Evolutionary conservation across 1,140 invertebrate genomes (phyloP).

Genomic region (Panulirus ornatus): DNA sequence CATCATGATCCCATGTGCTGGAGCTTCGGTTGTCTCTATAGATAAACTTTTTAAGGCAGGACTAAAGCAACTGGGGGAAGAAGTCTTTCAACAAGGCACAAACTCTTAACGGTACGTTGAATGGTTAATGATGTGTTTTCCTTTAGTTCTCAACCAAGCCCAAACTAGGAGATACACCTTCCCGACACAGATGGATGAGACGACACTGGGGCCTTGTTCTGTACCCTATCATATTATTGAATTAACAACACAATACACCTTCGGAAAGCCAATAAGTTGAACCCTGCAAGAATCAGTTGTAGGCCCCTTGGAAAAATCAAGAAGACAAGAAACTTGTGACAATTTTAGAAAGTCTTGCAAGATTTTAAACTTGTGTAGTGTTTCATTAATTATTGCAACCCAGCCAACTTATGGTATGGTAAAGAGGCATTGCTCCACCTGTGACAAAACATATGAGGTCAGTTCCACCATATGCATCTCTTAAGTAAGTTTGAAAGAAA

Average conservation of each 20-base stretch:
- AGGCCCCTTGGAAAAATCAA: background rate
- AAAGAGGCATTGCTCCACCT: conserved; percentile 17
- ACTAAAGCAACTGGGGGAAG: conserved; percentile 39
- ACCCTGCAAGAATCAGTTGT: conserved; percentile 11
- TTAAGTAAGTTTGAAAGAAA: too few species aligned
- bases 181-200: background rate
- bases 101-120: background rate
- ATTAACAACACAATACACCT: background rate
- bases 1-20: too few species aligned
- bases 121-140: background rate
- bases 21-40: background rate
- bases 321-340: background rate
- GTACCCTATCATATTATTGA: background rate
- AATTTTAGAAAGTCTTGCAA: background rate
- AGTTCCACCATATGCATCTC: too few species aligned
- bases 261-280: conserved; percentile 25
- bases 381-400: conserved; percentile 32
- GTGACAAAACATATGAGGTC: background rate
- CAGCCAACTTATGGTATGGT: conserved; percentile 34
- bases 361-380: background rate
- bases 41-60: conserved; percentile 5
- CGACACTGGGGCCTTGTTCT: background rate
- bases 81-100: conserved; percentile 24
- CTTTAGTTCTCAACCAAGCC: background rate
- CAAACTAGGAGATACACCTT: conserved; percentile 3